Base-by-base conservation (phyloP, 2,113 vertebrate species). In the Bufo bufo region DNA sequence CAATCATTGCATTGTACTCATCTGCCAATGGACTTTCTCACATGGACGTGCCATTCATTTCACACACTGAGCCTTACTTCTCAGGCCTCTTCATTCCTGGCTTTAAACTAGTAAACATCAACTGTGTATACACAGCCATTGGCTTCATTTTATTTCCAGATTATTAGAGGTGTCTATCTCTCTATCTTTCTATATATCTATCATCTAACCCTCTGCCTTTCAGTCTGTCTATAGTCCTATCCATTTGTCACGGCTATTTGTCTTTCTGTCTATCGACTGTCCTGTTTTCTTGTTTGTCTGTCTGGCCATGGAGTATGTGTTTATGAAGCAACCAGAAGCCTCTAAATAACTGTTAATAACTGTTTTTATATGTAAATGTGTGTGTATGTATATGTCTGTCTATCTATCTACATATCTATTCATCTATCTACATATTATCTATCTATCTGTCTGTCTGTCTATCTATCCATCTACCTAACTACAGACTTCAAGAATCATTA, bases 1-100 rank as follows among this genome's bases (percentile, higher is more conserved):
- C 49, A 86, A 79, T 80, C 63, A 33, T 80, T 80, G 79, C 63
- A 87, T 87, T 87, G 77, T 79, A 77, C 75, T 65, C 45, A 65
- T 86, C 61, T 86, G 61, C 59, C 77, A 63, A 66, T 69, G 47
- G 20, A 75, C 71, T 77, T 61, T 85, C 58, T 85, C 72, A 85
- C 71, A 77, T 85, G 45, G 59, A 85, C 45, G 47, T 84, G 82
- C 82, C 59, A 84, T 69, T 84, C 82, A 84, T 65, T 33, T 49
- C 72, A 49, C 54, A 65, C 56, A 77, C 83, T 17, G 14, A 19
- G 61, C 45, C 69, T 14, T 20, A 82, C 59, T 66, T n/a, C 45
- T 17, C 47, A 69, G 82, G 82, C 63, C 49, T 63, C 66, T 84
- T 84, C 82, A 63, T 84, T 71, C 82, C 82, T 84, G 63, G 45